Conservation (phyloP, 2,113 vertebrate genomes). For the Struthidea cinerea region DNA sequence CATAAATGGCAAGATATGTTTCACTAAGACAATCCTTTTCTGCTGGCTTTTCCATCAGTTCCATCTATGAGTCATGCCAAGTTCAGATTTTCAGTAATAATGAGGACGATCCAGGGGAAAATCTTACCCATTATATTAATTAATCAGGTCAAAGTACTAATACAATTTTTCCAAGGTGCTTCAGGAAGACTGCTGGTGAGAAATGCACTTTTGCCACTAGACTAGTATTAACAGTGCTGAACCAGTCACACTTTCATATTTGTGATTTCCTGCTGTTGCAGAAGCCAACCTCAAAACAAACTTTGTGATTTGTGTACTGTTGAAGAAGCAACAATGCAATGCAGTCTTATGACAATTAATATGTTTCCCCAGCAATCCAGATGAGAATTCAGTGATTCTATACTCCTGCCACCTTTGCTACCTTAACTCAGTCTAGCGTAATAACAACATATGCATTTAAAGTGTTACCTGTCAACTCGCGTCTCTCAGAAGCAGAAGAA, state of each 20-base stretch:
- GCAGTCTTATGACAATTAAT: background rate
- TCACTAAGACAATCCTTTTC: background rate
- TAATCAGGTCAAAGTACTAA: background rate
- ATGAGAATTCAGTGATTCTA: background rate
- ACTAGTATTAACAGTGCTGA: background rate
- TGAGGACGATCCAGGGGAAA: background rate
- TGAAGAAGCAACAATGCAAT: background rate
- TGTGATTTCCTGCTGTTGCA: background rate
- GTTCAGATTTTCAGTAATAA: background rate
- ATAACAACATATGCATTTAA: conserved; percentile 27
- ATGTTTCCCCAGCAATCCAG: background rate
- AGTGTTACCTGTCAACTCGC: background rate
- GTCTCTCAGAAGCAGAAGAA: background rate
- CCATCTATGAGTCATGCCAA: background rate
- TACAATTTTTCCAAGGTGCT: background rate
- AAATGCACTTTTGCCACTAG: background rate
- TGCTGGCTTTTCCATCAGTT: background rate
- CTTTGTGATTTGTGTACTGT: background rate
- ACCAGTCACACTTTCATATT: background rate
- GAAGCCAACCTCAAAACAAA: background rate
- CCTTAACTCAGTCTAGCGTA: background rate
- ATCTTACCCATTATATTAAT: background rate
- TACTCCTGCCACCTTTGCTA: background rate
- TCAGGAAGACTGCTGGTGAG: background rate
- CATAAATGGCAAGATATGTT: background rate